These are phyloP conservation scores for Odobenus rosmarus DNA, from an alignment of 2,113 vertebrate genomes.

Conservation along the genomic window DNA sequence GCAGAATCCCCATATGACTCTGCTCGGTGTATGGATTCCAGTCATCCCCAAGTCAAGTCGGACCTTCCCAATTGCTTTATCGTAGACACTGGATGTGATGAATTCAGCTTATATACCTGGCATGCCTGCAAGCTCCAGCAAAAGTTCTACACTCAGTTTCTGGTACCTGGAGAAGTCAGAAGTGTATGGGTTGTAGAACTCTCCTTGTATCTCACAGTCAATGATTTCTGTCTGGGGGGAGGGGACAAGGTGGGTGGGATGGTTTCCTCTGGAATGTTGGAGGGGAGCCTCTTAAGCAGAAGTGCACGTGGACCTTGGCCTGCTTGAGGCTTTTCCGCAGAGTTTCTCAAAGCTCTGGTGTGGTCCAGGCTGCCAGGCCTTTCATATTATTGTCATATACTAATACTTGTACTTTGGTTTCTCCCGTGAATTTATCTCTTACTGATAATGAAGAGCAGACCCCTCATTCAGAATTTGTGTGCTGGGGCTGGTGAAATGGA, in stretches of 20 bases:
- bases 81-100: not conserved
- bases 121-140: not conserved
- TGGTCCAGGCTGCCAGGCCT: not conserved
- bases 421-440: not conserved
- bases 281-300: not conserved
- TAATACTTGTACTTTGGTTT: not conserved
- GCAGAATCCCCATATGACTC: not conserved
- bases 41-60: not conserved
- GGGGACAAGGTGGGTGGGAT: not conserved
- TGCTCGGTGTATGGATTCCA: not conserved
- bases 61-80: not conserved
- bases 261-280: not conserved
- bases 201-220: not conserved
- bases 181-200: not conserved
- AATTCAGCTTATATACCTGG: not conserved
- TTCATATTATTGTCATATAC: not conserved
- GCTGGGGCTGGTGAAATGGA: not conserved
- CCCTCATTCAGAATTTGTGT: not conserved
- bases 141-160: not conserved
- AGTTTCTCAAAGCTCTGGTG: not conserved
- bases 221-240: not conserved
- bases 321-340: not conserved
- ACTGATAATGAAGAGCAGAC: not conserved
- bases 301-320: not conserved
- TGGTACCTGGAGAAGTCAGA: not conserved